A percentile compares a stretch with the other conserved stretches of the same genome.
Conservation (phyloP, 2,797 vertebrate genomes). For the Pangasius djambal region DNA sequence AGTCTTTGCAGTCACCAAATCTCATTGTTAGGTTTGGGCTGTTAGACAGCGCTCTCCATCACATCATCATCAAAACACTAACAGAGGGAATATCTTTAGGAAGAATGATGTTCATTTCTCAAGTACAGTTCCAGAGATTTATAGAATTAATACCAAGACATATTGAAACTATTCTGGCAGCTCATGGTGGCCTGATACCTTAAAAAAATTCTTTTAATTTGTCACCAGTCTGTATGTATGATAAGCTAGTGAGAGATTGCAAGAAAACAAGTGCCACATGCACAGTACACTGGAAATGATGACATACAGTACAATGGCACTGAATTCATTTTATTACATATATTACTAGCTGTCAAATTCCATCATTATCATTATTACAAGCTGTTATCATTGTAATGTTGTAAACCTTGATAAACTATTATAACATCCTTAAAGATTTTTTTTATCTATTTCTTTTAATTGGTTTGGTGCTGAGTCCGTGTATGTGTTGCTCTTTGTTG, state of each 20-base stretch:
- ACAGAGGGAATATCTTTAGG: not conserved
- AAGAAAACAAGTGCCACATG: not conserved
- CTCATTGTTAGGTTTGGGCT: not conserved
- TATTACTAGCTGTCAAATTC: not conserved
- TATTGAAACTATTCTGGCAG: not conserved
- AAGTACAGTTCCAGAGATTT: not conserved
- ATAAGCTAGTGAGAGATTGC: not conserved
- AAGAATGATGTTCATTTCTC: not conserved
- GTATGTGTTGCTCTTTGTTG: conserved; percentile 51
- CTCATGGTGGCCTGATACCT: not conserved
- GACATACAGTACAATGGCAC: not conserved
- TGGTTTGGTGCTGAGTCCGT: not conserved
- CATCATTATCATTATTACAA: not conserved
- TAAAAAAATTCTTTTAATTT: not conserved
- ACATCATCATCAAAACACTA: not conserved
- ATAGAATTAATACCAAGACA: not conserved
- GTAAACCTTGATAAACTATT: not conserved
- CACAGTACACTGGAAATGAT: not conserved
- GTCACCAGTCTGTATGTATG: not conserved
- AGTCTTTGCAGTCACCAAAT: not conserved
- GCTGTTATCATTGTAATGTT: not conserved
- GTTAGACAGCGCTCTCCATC: not conserved
- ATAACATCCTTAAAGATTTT: not conserved
- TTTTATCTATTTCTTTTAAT: not conserved
- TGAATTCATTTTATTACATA: not conserved